Base-by-base conservation (phyloP, 2,888 invertebrate species). In the Caenorhabditis sp. region DNA sequence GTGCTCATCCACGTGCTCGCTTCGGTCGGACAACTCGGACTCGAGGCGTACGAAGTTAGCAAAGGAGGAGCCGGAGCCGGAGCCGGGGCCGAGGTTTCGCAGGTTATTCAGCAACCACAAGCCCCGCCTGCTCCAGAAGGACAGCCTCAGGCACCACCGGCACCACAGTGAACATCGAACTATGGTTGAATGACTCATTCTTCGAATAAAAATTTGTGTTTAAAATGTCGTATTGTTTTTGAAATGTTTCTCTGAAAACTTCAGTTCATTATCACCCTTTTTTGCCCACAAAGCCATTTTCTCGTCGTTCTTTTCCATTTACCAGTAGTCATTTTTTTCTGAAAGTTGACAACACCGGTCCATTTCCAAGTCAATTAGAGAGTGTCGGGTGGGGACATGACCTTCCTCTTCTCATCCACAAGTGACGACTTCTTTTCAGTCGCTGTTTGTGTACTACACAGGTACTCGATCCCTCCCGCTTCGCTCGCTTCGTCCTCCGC, bases 1-100 rank as follows among this genome's bases (percentile, higher is more conserved):
- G 76, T 77, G 11, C 65, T 77, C 46, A 65, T 77, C 39, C 76
- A 77, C 39, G 71, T 72, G n/a, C 58, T 77, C 22, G 76, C 76
- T 5, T 58, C 76, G 0, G 50, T 66, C 39, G 76, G 76, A 55
- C 76, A 77, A 55, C 61, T 77, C 27, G 76, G 76, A 61, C 59
- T 71, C 20, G 76, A 77, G 55, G 76, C 61, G 6, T 77, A 77
- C 30, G 76, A 77, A 66, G 63, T 71, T 15, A 71, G 56, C 55
- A 59, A 53, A 45, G 58, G 58, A 48, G 41, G 59, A 20, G 20
- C 59, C 3, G 53, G 39, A 9, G 20, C 65, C 1, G 63, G 39
- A 52, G 66, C 48, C 8, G 30, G 52, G 37, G 22, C 59, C n/a
- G 45, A n/a, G 11, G 15, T 11, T 8, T 37, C 53, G 22, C 43